phyloP scores from a whole-genome alignment of 2,888 invertebrate genomes.

The Acanthosepion pharaonis region DNA sequence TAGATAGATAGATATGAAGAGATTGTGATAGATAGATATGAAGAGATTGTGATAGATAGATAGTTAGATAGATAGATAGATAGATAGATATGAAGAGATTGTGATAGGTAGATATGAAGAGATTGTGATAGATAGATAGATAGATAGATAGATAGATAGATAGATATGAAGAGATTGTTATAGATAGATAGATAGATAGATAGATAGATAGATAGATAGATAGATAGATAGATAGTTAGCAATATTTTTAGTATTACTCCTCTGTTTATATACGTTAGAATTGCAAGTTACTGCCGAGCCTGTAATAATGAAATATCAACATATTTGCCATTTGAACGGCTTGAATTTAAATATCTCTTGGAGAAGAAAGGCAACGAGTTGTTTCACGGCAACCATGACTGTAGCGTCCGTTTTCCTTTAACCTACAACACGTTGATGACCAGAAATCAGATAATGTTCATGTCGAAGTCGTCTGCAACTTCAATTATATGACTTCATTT shows the following conservation, averaged over 20 bases:
- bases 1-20: no score
- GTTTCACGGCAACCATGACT: not conserved
- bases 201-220: conserved; percentile 33
- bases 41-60: no score
- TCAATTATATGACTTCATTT: not conserved
- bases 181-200: not conserved
- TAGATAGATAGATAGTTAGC: conserved; percentile 33
- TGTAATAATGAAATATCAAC: not conserved
- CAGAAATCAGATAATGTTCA: not conserved
- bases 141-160: not conserved
- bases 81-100: no score
- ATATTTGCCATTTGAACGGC: not conserved
- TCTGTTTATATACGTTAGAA: not conserved
- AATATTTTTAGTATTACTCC: not conserved
- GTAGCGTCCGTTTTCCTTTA: no score
- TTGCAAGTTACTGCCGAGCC: not conserved
- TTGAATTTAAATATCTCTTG: not conserved
- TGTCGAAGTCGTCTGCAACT: not conserved
- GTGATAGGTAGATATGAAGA: not conserved
- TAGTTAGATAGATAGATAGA: no score
- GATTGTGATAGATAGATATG: no score
- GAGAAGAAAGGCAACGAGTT: no score
- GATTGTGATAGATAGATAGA: not conserved
- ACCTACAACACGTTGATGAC: not conserved
- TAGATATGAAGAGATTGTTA: not conserved